Evolutionary conservation across 2,113 vertebrate genomes (phyloP), one percentile per base, ranked within the genome.

Genomic region (Oostethus manadensis): DNA sequence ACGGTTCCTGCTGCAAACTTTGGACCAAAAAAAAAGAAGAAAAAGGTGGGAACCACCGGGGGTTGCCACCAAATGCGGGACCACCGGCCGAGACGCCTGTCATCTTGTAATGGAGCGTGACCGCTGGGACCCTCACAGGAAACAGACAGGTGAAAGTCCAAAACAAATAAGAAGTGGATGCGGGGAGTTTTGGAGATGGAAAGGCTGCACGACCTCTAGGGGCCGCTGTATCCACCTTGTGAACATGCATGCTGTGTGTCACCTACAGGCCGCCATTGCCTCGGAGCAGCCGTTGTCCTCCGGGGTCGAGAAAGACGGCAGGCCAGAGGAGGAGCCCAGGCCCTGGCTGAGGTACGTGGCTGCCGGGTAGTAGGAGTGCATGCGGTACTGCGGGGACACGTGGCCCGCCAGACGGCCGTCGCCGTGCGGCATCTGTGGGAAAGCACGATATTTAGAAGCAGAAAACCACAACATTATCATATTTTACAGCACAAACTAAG

Each of bases 341-440:
- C 92, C 92, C 82, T 93, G 97, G 56, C 91, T 90, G 83, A 94
- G 79, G 86, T 95, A 96, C 40, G 93, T 87, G 22, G 92, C 68
- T 1, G 91, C 83, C 0, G 94, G 89, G 66, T 98, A 96, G 78
- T 94, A 98, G 22, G 94, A 92, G 55, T 94, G 94, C 94, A 98
- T 92, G 71, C 82, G 86, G 86, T 97, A 98, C 89, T 94, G 94
- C 15, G 94, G 89, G 49, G 91, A 78, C 85, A 94, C 2, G 3
- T 94, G 94, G 69, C 87, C 64, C 1, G 88, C 60, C 70, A 92
- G 67, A 10, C 85, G 86, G 54, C 88, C 87, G 46, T 99, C 95
- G 6, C 86, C 62, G 23, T 76, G 89, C 44, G 94, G 92, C 88
- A 95, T 87, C 92, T 93, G 90, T 64, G 13, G 74, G 74, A 16